Evolutionary conservation across 2,113 vertebrate species (phyloP).

Genomic region (Hippotragus niger): DNA sequence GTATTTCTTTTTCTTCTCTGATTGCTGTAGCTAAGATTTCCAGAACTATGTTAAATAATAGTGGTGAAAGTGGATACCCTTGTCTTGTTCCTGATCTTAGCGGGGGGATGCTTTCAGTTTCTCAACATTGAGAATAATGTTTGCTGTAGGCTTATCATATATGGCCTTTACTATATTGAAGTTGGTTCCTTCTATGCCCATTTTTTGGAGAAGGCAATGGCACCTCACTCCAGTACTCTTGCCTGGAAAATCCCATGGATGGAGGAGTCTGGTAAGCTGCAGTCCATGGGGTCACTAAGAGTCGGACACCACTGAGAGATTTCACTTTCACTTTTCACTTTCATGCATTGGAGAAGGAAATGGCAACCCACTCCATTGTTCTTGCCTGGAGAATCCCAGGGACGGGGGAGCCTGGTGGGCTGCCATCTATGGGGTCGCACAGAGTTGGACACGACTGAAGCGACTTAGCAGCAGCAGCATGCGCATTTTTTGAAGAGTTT

Average conservation of each 20-base stretch:
- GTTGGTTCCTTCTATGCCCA: not conserved
- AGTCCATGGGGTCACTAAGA: no score
- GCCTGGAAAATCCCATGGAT: no score
- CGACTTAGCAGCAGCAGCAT: not conserved
- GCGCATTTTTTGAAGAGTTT: not conserved
- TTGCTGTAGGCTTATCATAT: not conserved
- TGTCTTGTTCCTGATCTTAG: not conserved
- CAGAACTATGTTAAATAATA: not conserved
- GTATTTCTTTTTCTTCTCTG: not conserved
- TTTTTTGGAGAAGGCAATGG: not conserved
- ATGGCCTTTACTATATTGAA: not conserved
- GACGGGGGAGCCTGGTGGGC: no score
- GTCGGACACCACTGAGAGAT: no score
- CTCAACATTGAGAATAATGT: not conserved
- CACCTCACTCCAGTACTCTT: no score
- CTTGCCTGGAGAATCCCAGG: no score
- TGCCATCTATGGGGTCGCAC: no score
- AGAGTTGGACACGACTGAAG: no score
- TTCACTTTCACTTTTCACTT: no score
- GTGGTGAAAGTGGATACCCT: not conserved
- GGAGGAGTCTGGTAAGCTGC: no score
- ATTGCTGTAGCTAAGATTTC: not conserved
- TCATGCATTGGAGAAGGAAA: no score
- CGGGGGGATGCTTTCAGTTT: not conserved
- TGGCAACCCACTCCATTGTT: no score